These are phyloP conservation scores for Hermaeophaga mercurialis DNA, from an alignment of 2,888 invertebrate species.

Conservation along the genomic window DNA sequence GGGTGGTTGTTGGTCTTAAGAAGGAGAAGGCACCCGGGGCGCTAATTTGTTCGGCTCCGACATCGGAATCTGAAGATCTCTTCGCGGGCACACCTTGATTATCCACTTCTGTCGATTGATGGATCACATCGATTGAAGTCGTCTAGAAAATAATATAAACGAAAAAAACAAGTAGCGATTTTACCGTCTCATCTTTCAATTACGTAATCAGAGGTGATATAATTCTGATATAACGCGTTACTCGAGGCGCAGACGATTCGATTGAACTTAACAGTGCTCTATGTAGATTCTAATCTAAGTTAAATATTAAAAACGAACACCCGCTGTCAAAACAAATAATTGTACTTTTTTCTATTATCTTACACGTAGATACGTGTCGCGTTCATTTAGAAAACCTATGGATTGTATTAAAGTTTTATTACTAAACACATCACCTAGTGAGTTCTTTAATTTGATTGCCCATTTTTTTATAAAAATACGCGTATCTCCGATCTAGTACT, in stretches of 20 bases:
- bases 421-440: conserved; percentile 21
- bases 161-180: conserved; percentile 22
- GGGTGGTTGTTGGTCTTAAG: conserved; percentile 1
- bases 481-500: conserved; percentile 13
- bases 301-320: background rate
- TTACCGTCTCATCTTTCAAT: background rate
- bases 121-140: conserved; percentile 27
- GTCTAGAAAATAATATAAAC: conserved; percentile 14
- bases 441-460: conserved; percentile 9
- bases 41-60: conserved; percentile 32
- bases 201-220: background rate
- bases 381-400: background rate
- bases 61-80: conserved; percentile 29
- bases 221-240: too few species aligned
- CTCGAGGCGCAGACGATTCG: too few species aligned
- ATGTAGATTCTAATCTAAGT: background rate
- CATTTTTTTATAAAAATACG: conserved; percentile 11
- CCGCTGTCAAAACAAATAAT: conserved; percentile 12
- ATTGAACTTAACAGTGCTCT: too few species aligned
- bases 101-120: conserved; percentile 32
- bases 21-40: conserved; percentile 24
- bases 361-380: background rate
- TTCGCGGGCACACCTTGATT: conserved; percentile 30
- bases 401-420: conserved; percentile 9
- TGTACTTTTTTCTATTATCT: conserved; percentile 8